Evolutionary conservation across 2,113 vertebrate genomes (phyloP).

Genomic region (Rhabdomys dilectus): DNA sequence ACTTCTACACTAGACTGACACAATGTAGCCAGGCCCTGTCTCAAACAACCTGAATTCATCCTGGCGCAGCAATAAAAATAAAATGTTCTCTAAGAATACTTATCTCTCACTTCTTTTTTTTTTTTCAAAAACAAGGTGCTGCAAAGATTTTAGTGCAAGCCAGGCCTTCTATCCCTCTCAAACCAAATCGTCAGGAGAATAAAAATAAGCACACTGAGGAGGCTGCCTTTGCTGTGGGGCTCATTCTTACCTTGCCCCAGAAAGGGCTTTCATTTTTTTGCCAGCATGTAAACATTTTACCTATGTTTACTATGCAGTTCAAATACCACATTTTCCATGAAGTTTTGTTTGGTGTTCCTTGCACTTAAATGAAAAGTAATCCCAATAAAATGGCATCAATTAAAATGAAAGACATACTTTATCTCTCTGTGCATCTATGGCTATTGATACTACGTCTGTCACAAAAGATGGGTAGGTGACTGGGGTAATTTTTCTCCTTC

Average conservation of each 20-base stretch:
- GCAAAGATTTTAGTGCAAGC: background rate
- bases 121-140: background rate
- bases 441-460: background rate
- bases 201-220: constrained; percentile 48
- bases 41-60: background rate
- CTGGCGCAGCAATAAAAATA: background rate
- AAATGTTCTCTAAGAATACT: constrained; percentile 32
- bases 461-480: background rate
- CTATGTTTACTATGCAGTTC: constrained; percentile 17
- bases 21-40: background rate
- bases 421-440: background rate
- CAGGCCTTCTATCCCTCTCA: constrained; percentile 18
- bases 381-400: background rate
- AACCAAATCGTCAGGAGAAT: background rate
- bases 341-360: background rate
- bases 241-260: background rate
- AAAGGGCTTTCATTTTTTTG: constrained; percentile 24
- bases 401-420: background rate
- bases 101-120: background rate
- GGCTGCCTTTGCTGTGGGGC: background rate
- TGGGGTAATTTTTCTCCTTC: background rate
- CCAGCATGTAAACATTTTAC: constrained; percentile 41
- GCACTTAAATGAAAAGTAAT: background rate
- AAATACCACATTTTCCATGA: background rate
- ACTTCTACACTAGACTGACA: background rate